Evolutionary conservation across 2,888 invertebrate genomes (phyloP).

Genomic region (Deladenus siricidicola): DNA sequence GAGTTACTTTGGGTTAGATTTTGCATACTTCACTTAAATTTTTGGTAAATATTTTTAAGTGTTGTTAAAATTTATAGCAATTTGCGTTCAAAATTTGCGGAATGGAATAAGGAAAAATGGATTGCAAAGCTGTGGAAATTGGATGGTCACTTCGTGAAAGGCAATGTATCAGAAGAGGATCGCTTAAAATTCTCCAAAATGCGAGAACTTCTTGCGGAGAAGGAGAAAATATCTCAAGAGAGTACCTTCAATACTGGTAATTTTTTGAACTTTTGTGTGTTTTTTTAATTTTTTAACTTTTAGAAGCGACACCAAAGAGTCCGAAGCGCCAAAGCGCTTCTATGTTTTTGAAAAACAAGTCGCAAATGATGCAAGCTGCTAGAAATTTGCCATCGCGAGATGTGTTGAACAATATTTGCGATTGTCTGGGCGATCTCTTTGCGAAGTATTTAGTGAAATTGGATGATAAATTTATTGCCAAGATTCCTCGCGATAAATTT

Average conservation of each 20-base stretch:
- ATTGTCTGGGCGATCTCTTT: not conserved
- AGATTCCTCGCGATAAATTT: not conserved
- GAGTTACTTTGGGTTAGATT: not conserved
- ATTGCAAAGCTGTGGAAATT: not conserved
- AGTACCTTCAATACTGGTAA: too few species aligned
- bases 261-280: too few species aligned
- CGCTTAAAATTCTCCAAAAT: not conserved
- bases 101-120: constrained; percentile 10
- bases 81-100: not conserved
- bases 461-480: not conserved
- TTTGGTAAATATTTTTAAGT: not conserved
- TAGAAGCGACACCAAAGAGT: not conserved
- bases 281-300: not conserved
- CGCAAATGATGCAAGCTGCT: not conserved
- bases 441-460: not conserved
- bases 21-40: not conserved
- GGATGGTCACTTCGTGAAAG: not conserved
- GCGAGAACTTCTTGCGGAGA: not conserved
- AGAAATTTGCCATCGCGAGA: not conserved
- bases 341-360: not conserved
- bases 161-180: not conserved
- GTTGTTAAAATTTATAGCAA: not conserved
- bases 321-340: not conserved
- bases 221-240: not conserved
- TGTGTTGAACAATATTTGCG: not conserved